Conservation (phyloP, 2,797 vertebrate species). For the Nothura maculosa region DNA sequence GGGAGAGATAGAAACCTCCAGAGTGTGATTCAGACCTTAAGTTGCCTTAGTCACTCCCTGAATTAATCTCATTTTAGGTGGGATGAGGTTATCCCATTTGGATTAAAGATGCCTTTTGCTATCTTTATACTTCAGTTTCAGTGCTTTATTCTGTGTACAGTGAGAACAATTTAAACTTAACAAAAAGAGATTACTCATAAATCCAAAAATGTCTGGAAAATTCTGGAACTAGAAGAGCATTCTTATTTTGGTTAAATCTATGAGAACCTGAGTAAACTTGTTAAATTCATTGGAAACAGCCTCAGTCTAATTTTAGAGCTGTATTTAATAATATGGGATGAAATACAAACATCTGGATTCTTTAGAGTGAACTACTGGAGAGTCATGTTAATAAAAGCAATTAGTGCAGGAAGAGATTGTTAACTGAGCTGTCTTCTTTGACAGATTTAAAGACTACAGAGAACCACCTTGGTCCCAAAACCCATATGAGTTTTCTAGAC, state of each 20-base stretch:
- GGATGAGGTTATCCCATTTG: not conserved
- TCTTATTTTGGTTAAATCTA: slow-evolving; percentile 22
- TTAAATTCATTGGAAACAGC: not conserved
- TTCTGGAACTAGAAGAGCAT: not conserved
- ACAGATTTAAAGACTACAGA: slow-evolving; percentile 97
- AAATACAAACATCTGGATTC: slow-evolving; percentile 33
- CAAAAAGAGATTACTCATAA: not conserved
- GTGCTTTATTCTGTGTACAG: not conserved
- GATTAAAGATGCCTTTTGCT: not conserved
- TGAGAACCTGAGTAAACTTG: not conserved
- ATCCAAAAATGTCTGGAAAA: not conserved
- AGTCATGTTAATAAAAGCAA: not conserved
- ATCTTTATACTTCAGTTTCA: not conserved
- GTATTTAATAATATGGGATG: not conserved
- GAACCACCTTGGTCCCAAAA: slow-evolving; percentile 93
- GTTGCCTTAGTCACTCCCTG: not conserved
- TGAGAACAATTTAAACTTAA: not conserved
- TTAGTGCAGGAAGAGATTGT: not conserved
- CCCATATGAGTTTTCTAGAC: slow-evolving; percentile 94
- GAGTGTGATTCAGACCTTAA: not conserved
- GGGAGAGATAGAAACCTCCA: not conserved
- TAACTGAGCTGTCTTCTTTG: slow-evolving; percentile 23
- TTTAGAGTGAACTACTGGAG: not conserved
- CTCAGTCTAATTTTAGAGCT: slow-evolving; percentile 32
- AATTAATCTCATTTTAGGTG: not conserved